Base-by-base conservation (phyloP, 2,888 invertebrate genomes). In the Clunio marinus region DNA sequence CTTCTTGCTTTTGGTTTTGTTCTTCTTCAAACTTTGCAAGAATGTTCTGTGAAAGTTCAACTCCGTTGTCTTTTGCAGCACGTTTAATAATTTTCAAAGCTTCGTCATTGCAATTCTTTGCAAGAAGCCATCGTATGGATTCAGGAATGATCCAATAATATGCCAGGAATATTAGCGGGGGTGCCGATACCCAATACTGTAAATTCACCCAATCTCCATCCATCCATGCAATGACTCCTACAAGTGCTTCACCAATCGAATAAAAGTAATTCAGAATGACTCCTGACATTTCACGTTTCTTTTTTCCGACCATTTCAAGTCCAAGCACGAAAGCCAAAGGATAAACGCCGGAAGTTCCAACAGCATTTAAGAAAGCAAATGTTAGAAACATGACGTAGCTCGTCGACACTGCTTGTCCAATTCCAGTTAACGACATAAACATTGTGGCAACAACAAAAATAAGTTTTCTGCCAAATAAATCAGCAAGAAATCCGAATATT, bases 101-200 rank as follows among this genome's bases (percentile, higher is more conserved):
- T 73, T 82, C 80, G 55, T 79, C 76, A 37, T 80, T 79, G 70
- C 81, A 77, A 46, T 82, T 78, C 51, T 83, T 82, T 0, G 84
- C 83, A 68, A 86, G 75, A 17, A 87, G 76, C 87, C 87, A 87
- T 71, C 87, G 77, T 0, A 86, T 83, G 0, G 86, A 87, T 75
- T 87, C 87, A 1, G 86, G 86, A 22, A 86, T 80, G 27, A 82
- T 74, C 86, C 85, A 86, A 73, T 82, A 83, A 73, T 86, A 86
- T 17, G 76, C 75, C 22, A 85, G 74, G 72, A 86, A 85, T 20
- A 86, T 70, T 8, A 83, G 74, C 4, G 85, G 83, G 2, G 86
- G 87, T 7, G 82, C 80, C 17, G 86, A 86, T 2, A 85, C 80
- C 4, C 81, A 77, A 59, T 83, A 75, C 72, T 86, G 85, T 27